These are phyloP conservation scores for Elysia chlorotica DNA, from an alignment of 1,140 invertebrate species.

Conservation along the genomic window DNA sequence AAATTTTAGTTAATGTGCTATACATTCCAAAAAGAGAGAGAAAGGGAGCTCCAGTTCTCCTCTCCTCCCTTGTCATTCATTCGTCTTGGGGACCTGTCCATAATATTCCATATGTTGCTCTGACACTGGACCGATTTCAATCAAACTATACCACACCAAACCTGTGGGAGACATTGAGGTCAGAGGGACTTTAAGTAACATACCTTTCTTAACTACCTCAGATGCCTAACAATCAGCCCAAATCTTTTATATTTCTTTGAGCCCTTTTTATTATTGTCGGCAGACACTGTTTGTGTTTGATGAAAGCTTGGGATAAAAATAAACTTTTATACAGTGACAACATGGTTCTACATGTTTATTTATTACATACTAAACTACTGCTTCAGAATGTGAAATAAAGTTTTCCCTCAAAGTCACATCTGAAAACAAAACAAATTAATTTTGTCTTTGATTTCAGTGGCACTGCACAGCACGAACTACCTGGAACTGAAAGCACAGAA, in stretches of 20 bases:
- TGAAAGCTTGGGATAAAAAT: no score
- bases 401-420: no score
- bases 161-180: not conserved
- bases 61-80: not conserved
- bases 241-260: no score
- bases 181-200: not conserved
- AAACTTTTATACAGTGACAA: no score
- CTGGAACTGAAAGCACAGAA: not conserved
- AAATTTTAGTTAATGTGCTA: not conserved
- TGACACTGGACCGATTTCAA: not conserved
- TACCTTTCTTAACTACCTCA: no score
- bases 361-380: no score
- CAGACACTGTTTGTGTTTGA: not conserved
- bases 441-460: not conserved
- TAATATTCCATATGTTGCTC: not conserved
- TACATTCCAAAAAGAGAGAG: not conserved
- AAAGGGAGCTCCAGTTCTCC: not conserved
- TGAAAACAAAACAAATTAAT: no score
- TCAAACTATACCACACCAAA: not conserved
- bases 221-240: no score
- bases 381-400: no score
- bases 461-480: conserved; percentile 9
- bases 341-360: no score
- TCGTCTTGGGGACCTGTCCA: no score
- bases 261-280: not conserved